Conservation (phyloP, 2,113 vertebrate species). For the Syrmaticus mikado region DNA sequence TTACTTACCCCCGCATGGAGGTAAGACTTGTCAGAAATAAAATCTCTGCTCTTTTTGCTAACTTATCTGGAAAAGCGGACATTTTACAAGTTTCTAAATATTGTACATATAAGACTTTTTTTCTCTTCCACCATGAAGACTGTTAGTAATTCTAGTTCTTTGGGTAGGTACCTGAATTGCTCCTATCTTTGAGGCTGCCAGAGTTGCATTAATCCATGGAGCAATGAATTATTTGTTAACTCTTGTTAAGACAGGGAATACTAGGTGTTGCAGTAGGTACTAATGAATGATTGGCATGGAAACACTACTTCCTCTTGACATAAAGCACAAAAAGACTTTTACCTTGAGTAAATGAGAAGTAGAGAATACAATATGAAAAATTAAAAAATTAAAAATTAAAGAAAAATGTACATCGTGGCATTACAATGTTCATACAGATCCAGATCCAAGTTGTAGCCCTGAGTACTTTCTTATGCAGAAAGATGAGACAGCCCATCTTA, state of each 20-base stretch:
- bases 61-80: neutral
- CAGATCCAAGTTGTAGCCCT: neutral
- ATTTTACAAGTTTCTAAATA: neutral
- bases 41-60: neutral
- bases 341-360: neutral
- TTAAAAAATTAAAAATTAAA: neutral
- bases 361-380: neutral
- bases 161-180: neutral
- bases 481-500: fast-evolving
- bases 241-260: neutral
- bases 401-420: neutral
- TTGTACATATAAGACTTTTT: neutral
- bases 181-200: neutral
- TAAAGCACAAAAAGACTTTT: neutral
- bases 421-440: neutral
- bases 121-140: neutral
- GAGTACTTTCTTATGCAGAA: neutral
- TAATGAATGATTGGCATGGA: neutral
- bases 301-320: neutral
- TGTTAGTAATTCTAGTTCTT: neutral
- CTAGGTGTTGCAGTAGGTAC: neutral
- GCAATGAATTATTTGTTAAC: neutral
- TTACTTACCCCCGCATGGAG: neutral
- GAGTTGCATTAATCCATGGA: neutral
- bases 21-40: neutral